Evolutionary conservation across 2,113 vertebrate species (phyloP).

Genomic region (Tachysurus fulvidraco): DNA sequence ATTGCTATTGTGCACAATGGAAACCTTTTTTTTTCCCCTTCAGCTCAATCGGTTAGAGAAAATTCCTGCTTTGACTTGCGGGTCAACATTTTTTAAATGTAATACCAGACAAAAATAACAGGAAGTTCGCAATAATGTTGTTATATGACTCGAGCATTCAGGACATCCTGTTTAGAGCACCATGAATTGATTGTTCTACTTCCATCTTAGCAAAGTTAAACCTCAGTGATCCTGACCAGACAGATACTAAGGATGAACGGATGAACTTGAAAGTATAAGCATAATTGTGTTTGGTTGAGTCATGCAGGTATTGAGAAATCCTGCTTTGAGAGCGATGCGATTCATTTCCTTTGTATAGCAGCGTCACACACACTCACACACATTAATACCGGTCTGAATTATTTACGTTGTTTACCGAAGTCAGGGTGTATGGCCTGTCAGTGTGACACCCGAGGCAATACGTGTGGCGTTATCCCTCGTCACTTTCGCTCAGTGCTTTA

Average conservation of each 20-base stretch:
- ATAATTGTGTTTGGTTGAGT: background rate
- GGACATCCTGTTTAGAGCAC: background rate
- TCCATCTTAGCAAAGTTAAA: background rate
- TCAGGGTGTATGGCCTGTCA: conserved; percentile 33
- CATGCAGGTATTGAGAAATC: background rate
- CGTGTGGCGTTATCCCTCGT: conserved; percentile 3
- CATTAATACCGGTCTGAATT: conserved; percentile 46
- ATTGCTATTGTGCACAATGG: background rate
- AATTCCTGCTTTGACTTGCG: background rate
- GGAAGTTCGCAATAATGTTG: background rate
- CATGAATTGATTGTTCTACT: background rate
- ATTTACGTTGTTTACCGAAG: conserved; percentile 53
- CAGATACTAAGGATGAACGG: background rate
- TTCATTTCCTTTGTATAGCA: background rate
- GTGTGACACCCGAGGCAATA: conserved; percentile 21
- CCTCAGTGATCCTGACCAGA: background rate
- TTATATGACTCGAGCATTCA: background rate
- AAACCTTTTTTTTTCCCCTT: background rate
- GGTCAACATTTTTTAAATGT: background rate
- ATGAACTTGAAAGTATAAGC: too few species aligned
- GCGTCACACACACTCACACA: conserved; percentile 3
- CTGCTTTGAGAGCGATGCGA: background rate
- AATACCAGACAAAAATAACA: background rate
- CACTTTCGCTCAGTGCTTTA: conserved; percentile 19
- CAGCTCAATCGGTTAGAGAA: background rate